Evolutionary conservation across 2,113 vertebrate genomes (phyloP), one percentile per base, ranked within the genome.

Genomic region (Pseudorasbora parva): DNA sequence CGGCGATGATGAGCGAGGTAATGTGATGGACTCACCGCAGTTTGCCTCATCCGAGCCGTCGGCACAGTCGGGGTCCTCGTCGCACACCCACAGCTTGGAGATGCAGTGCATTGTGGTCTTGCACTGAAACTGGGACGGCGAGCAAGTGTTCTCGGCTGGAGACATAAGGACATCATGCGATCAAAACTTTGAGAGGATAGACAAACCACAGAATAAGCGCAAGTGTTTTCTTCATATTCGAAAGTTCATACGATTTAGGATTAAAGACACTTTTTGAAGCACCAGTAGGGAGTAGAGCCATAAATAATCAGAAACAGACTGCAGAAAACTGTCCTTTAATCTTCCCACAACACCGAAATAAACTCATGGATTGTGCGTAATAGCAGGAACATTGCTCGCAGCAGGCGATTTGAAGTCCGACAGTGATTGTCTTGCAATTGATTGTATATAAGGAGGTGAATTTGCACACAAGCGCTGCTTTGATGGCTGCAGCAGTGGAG

Each of bases 1-100:
- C 11, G 19, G 37, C 51, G 62, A 37, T 69, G 64, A 81, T 2
- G 64, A 69, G 64, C 11, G 79, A 17, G 64, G 49, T 56, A 9
- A 80, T 66, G 37, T 2, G n/a, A 33, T 10, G 4, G 11, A 82
- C 97, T 97, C 92, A 99, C 97, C 97, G 49, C 98, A 99, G 88
- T 97, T 97, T n/a, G 97, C 95, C 91, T 99, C 97, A 45, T 99
- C 97, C 0, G 98, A 99, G 15, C 97, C 98, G 51, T 99, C 98
- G 0, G 97, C 96, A 56, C 97, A 99, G 87, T 99, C 98, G 0
- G 97, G 96, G 85, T 99, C 98, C 89, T 99, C 97, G 15, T 99
- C 98, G 86, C 98, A 99, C 8, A 99, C 97, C 98, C 98, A 99
- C 76, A 99, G 93, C 86, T 97, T 98, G 89, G 98, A 98, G 92